These are phyloP conservation scores for Drosophila rufa DNA, from an alignment of 1,140 invertebrate genomes.

Conservation along the genomic window DNA sequence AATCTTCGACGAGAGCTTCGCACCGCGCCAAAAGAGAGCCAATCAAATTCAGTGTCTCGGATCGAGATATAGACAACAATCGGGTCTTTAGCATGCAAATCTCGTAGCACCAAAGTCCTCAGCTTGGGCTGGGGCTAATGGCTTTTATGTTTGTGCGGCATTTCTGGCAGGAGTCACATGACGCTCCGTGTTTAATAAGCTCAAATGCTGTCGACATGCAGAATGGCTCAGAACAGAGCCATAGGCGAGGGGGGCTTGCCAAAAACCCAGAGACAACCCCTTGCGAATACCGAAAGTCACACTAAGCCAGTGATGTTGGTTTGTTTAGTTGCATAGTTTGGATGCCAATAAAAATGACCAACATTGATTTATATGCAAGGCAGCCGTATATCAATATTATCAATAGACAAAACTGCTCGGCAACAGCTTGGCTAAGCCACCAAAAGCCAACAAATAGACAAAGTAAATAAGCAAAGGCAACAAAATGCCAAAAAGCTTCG, in stretches of 20 bases:
- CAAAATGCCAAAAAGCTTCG: constrained; percentile 52
- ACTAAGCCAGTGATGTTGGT: constrained; percentile 30
- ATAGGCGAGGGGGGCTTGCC: not conserved
- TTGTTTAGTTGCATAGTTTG: constrained; percentile 56
- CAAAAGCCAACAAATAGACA: constrained; percentile 25
- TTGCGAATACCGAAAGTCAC: not conserved
- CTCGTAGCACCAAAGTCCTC: constrained; percentile 33
- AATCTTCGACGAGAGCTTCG: constrained; percentile 14
- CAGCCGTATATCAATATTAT: constrained; percentile 71
- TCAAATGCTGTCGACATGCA: constrained; percentile 60
- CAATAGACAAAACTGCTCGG: constrained; percentile 67
- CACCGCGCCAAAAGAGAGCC: constrained; percentile 9
- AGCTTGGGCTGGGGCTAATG: constrained; percentile 40
- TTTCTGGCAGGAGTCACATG: constrained; percentile 65
- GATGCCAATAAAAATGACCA: constrained; percentile 79
- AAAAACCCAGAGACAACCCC: not conserved
- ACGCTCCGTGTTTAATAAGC: constrained; percentile 73
- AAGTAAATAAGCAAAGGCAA: constrained; percentile 48
- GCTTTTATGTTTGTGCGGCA: constrained; percentile 57
- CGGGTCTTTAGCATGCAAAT: constrained; percentile 55
- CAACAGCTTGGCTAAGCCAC: constrained; percentile 31
- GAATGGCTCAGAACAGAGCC: constrained; percentile 26
- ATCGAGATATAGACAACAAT: constrained; percentile 32
- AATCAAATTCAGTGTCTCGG: constrained; percentile 10
- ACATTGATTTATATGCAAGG: constrained; percentile 83